Conservation (phyloP, 1,140 invertebrate genomes). For the Lordiphosa collinella region DNA sequence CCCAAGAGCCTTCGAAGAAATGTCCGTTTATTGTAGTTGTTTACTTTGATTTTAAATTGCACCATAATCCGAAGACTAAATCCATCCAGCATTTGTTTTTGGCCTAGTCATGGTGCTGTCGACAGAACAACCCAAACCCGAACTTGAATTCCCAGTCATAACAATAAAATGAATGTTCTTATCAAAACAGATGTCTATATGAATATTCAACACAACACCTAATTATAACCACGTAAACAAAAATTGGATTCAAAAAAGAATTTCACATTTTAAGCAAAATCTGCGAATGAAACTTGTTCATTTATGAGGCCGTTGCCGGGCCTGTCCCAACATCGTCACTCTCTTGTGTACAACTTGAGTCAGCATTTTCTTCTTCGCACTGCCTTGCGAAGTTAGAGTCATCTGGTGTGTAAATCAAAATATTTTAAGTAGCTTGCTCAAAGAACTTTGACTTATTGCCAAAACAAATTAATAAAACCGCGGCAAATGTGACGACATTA, state of each 20-base stretch:
- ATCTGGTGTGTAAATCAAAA: neutral
- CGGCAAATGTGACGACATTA: conserved; percentile 4
- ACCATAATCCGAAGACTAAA: neutral
- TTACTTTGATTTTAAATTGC: neutral
- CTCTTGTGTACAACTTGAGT: conserved; percentile 20
- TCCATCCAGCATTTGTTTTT: neutral
- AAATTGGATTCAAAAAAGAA: conserved; percentile 18
- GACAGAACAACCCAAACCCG: neutral
- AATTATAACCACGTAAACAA: conserved; percentile 23
- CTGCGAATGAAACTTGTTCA: conserved; percentile 25
- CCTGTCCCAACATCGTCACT: conserved; percentile 18
- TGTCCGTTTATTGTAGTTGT: neutral
- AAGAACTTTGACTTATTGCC: conserved; percentile 27
- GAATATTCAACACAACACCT: conserved; percentile 27
- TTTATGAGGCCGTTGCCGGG: conserved; percentile 15
- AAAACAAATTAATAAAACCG: conserved; percentile 22
- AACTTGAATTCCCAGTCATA: conserved; percentile 4
- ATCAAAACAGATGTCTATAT: conserved; percentile 19
- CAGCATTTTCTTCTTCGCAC: conserved; percentile 19
- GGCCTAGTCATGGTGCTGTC: neutral
- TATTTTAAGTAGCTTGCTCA: conserved; percentile 5
- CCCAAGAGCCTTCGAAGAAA: neutral
- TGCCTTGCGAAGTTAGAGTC: neutral
- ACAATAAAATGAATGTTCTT: conserved; percentile 14
- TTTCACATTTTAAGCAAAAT: conserved; percentile 32